Evolutionary conservation across 2,888 invertebrate genomes (phyloP).

Genomic region (Pachycephus smyrnensis): DNA sequence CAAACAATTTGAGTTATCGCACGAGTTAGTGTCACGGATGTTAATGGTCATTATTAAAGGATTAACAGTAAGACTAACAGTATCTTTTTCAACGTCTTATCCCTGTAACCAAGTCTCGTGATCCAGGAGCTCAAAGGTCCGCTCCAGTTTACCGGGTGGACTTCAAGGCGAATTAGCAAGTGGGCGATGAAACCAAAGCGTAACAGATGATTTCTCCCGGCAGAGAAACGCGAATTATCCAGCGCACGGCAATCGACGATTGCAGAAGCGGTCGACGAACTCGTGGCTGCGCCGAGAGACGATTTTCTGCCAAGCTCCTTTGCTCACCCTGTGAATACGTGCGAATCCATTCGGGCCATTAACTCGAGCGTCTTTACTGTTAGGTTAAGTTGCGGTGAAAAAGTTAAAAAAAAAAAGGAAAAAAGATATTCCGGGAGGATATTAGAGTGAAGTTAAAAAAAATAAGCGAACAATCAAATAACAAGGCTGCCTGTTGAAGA

Average conservation of each 20-base stretch:
- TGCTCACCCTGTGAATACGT: conserved; percentile 4
- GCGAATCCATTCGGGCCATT: conserved; percentile 1
- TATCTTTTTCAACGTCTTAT: neutral
- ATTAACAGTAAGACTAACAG: neutral
- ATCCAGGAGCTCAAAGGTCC: neutral
- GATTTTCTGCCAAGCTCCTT: neutral
- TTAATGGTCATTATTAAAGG: neutral
- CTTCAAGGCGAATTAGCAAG: neutral
- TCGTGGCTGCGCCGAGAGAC: neutral
- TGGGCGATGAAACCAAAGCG: neutral
- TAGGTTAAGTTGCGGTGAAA: neutral
- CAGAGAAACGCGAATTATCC: neutral
- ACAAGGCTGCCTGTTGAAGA: neutral
- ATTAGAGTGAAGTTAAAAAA: neutral
- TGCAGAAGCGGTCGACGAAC: conserved; percentile 2
- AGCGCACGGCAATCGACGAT: neutral
- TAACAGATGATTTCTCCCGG: conserved; percentile 3
- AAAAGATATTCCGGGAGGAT: neutral
- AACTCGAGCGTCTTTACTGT: conserved; percentile 2
- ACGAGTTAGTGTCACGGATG: neutral
- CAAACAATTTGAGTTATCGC: neutral
- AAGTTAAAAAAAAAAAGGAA: neutral
- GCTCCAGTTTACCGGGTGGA: neutral
- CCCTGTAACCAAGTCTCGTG: neutral
- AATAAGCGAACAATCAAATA: neutral